These are phyloP conservation scores for Mobula birostris DNA, from an alignment of 2,113 vertebrate species.

Conservation along the genomic window DNA sequence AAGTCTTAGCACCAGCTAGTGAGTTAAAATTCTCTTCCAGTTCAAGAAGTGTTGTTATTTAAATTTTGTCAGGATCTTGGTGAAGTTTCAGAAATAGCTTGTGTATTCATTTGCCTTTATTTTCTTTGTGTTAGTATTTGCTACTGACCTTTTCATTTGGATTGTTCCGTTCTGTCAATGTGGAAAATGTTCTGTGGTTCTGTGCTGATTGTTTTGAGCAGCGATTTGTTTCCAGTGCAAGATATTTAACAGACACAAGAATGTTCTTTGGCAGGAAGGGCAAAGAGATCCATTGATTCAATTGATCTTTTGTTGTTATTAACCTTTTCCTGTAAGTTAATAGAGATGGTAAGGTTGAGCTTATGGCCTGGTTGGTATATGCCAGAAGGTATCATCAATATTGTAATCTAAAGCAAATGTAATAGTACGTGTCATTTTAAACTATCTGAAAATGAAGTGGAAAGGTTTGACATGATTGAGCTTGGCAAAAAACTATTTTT, in stretches of 20 bases:
- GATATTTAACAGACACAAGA: neutral
- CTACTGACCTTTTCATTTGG: neutral
- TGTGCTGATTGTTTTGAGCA: neutral
- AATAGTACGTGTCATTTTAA: neutral
- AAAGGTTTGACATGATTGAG: neutral
- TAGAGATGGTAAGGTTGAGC: neutral
- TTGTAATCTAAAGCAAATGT: neutral
- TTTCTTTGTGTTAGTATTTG: neutral
- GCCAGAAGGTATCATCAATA: neutral
- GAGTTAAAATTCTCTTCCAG: neutral
- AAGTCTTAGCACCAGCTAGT: neutral
- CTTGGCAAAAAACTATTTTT: neutral
- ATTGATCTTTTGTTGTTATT: neutral
- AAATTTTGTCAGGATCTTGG: neutral
- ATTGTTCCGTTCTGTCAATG: neutral
- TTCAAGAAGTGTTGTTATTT: neutral
- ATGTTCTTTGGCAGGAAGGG: neutral
- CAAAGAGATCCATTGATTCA: neutral
- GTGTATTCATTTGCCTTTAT: neutral
- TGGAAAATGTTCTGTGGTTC: too few relatives aligned
- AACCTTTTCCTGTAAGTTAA: neutral
- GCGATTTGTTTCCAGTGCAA: neutral
- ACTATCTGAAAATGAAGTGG: neutral
- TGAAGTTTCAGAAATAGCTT: neutral
- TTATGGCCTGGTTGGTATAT: neutral